phyloP scores from a whole-genome alignment of 2,888 invertebrate species.

The Zele albiditarsus region DNA sequence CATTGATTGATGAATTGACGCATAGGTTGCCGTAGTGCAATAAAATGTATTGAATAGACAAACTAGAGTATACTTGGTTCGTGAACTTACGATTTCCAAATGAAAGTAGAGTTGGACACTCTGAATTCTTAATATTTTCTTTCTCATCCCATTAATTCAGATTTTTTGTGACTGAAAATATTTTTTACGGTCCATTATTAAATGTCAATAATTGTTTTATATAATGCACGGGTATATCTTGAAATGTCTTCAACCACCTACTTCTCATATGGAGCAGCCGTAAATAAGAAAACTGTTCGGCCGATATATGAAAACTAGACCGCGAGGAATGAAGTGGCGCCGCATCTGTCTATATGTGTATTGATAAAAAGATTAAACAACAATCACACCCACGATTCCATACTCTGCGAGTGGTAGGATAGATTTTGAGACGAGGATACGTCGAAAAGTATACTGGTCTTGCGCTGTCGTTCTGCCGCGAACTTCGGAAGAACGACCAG shows the following conservation, averaged over 20 bases:
- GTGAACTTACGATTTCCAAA: neutral
- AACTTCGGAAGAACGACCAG: no score
- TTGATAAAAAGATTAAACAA: neutral
- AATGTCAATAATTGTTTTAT: constrained; percentile 10
- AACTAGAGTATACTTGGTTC: neutral
- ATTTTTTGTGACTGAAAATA: neutral
- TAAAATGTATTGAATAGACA: neutral
- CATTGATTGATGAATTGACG: neutral
- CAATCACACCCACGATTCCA: neutral
- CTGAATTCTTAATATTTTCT: neutral
- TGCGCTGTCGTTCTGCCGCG: no score
- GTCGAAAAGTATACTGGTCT: constrained; percentile 41
- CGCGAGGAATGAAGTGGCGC: neutral
- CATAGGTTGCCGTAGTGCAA: neutral
- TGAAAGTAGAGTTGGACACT: neutral
- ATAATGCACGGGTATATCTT: neutral
- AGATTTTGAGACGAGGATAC: neutral
- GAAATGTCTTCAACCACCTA: neutral
- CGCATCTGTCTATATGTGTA: neutral
- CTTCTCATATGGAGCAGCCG: neutral
- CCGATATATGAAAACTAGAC: constrained; percentile 2
- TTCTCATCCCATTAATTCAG: neutral
- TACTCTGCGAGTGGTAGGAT: neutral
- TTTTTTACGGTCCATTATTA: neutral
- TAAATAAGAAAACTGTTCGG: neutral